These are phyloP conservation scores for Nebria ingens DNA, from an alignment of 1,140 invertebrate genomes.

Conservation along the genomic window DNA sequence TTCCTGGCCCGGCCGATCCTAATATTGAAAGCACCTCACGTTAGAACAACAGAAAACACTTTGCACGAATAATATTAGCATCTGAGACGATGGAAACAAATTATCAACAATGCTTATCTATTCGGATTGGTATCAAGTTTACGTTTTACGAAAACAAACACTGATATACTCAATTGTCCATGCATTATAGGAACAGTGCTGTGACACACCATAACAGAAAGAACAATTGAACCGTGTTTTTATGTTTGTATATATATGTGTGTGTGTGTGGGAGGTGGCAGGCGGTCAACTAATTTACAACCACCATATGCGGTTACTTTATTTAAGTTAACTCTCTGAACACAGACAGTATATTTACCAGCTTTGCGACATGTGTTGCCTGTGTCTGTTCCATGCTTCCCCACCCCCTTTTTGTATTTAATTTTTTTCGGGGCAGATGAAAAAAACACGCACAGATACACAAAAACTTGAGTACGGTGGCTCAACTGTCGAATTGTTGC, in stretches of 20 bases:
- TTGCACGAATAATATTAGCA: too few species aligned
- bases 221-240: constrained; percentile 3
- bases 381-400: background rate
- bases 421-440: too few species aligned
- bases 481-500: too few species aligned
- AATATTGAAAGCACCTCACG: background rate
- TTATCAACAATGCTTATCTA: background rate
- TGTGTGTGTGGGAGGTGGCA: background rate
- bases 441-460: too few species aligned
- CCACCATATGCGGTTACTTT: background rate
- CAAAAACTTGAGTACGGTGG: too few species aligned
- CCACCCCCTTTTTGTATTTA: too few species aligned
- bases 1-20: background rate
- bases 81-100: background rate
- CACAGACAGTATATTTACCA: background rate
- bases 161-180: too few species aligned
- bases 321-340: background rate
- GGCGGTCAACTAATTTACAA: background rate
- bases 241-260: background rate
- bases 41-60: too few species aligned
- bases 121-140: too few species aligned
- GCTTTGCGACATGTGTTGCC: background rate
- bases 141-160: too few species aligned
- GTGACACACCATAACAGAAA: background rate
- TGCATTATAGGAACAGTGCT: too few species aligned